Base-by-base conservation (phyloP, 2,797 vertebrate species). In the Coregonus suidteri region DNA sequence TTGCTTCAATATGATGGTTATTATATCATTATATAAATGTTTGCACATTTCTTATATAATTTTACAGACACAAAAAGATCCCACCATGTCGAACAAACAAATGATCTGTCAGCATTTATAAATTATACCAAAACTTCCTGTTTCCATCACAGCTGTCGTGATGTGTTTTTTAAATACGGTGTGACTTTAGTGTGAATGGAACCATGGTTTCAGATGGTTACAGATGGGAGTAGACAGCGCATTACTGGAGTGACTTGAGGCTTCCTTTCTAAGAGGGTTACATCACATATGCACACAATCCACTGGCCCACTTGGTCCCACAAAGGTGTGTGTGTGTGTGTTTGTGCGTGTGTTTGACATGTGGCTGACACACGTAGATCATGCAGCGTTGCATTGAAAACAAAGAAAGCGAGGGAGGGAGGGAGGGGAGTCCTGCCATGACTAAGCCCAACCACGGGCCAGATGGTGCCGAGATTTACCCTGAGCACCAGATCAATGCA, bases 401-500 rank as follows among this genome's bases (percentile, higher is more conserved):
- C 35, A n/a, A 20, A 37, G 66, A 68, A 68, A 68, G 30, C 1
- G 4, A 35, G 4, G 15, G 34, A 35, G 34, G 16, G 15, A 35
- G 65, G 65, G 65, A 67, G 30, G 65, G 69, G 69, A 51, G 16
- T 13, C 69, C 18, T 71, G 37, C 20, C 41, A 11, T 51, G 41
- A 71, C 41, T 25, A 51, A 25, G 69, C 69, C 14, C 47, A 25
- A 14, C 41, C 41, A 14, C 4, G 69, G 47, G 69, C 69, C 69
- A 71, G 69, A 71, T 71, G 69, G 69, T 51, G 7, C 37, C 4
- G 37, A 71, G 69, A 71, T 71, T 25, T 71, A 47, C 34, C 9
- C 37, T 51, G 20, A 71, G 47, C 37, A 71, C 47, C 37, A 16
- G 69, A 71, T 71, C 69, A 52, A 71, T 71, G 41, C 37, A 51